A percentile compares a stretch with the other conserved stretches of the same genome.
These are phyloP conservation scores for Gobio occitaniae DNA, from an alignment of 2,797 vertebrate species.

Conservation along the genomic window DNA sequence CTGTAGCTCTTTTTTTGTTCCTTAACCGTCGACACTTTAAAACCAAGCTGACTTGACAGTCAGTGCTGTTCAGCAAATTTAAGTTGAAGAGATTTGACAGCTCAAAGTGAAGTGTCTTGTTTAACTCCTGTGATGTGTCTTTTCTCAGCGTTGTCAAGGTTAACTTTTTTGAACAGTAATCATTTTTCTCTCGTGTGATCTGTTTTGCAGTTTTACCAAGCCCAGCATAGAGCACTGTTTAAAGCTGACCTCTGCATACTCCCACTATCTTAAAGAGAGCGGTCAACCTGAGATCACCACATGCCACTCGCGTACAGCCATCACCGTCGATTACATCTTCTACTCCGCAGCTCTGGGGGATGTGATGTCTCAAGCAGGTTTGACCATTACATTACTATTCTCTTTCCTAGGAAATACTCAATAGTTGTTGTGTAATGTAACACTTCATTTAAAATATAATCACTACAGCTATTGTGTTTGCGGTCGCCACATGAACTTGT, in stretches of 20 bases:
- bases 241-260: conserved; percentile 89
- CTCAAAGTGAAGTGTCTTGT: not conserved
- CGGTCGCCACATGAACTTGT: not conserved
- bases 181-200: not conserved
- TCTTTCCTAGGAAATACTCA: not conserved
- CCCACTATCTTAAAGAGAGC: conserved; percentile 82
- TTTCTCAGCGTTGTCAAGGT: not conserved
- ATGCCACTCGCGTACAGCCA: conserved; percentile 87
- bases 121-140: not conserved
- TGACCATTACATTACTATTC: not conserved
- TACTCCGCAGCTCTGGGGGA: conserved; percentile 79
- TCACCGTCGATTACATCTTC: conserved; percentile 96
- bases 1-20: not conserved
- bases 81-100: not conserved
- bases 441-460: not conserved
- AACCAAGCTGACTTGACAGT: not conserved
- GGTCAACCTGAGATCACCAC: conserved; percentile 90
- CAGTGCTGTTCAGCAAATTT: not conserved
- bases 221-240: conserved; percentile 82
- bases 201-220: conserved; percentile 62
- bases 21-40: not conserved
- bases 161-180: not conserved
- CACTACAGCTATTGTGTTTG: not conserved
- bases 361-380: conserved; percentile 74
- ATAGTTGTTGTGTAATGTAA: not conserved